phyloP scores from a whole-genome alignment of 2,888 invertebrate species.

The Carabus problematicus region DNA sequence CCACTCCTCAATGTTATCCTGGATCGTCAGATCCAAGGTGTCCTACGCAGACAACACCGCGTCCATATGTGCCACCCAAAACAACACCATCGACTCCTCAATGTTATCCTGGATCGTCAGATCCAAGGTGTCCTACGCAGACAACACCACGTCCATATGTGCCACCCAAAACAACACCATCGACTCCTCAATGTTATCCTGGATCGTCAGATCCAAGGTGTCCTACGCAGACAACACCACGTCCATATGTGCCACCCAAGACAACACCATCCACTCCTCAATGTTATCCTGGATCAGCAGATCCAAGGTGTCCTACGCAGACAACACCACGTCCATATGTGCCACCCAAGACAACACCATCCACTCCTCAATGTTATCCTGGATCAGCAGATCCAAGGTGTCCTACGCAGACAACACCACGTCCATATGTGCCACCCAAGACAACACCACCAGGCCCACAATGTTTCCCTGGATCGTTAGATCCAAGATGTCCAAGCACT shows the following conservation, averaged over 20 bases:
- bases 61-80: conserved; percentile 49
- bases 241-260: conserved; percentile 48
- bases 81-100: conserved; percentile 46
- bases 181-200: conserved; percentile 50
- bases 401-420: conserved; percentile 43
- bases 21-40: conserved; percentile 51
- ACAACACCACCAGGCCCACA: conserved; percentile 46
- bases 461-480: conserved; percentile 53
- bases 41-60: conserved; percentile 48
- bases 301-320: conserved; percentile 59
- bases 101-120: conserved; percentile 52
- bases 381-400: conserved; percentile 46
- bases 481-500: conserved; percentile 53
- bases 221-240: conserved; percentile 56
- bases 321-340: conserved; percentile 49
- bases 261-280: conserved; percentile 45
- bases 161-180: conserved; percentile 48
- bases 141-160: conserved; percentile 48
- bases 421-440: conserved; percentile 49
- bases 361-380: conserved; percentile 49
- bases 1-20: conserved; percentile 49
- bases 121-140: conserved; percentile 49
- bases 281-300: conserved; percentile 55
- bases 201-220: conserved; percentile 58
- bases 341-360: conserved; percentile 48